These are phyloP conservation scores for Drosophila suboccidentalis DNA, from an alignment of 2,888 invertebrate species.

Conservation along the genomic window DNA sequence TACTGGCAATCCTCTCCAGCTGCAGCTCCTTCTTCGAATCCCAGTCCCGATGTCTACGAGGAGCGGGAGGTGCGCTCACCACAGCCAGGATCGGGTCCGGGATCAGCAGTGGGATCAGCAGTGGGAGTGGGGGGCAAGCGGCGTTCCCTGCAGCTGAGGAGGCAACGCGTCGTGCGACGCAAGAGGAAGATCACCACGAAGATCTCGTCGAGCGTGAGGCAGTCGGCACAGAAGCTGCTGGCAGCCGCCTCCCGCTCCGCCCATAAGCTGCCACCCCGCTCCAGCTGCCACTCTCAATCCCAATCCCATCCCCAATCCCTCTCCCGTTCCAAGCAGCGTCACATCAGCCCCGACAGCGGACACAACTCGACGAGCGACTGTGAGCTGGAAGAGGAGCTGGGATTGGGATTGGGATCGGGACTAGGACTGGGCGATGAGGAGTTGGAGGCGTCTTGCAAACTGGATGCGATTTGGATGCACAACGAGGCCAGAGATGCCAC, in stretches of 20 bases:
- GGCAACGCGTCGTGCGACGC: slow-evolving; percentile 83
- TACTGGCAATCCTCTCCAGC: slow-evolving; percentile 77
- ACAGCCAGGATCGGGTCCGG: slow-evolving; percentile 12
- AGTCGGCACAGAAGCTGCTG: slow-evolving; percentile 79
- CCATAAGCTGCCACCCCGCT: slow-evolving; percentile 33
- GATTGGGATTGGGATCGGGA: neutral
- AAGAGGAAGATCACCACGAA: slow-evolving; percentile 77
- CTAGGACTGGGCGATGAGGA: slow-evolving; percentile 47
- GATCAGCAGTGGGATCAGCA: neutral
- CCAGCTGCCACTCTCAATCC: neutral
- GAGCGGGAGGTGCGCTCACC: slow-evolving; percentile 84
- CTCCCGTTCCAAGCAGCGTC: slow-evolving; percentile 37
- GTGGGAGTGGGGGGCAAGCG: slow-evolving; percentile 6
- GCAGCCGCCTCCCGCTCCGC: slow-evolving; percentile 52
- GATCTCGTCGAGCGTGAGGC: slow-evolving; percentile 73
- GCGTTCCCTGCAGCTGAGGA: slow-evolving; percentile 68
- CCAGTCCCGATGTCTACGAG: slow-evolving; percentile 52
- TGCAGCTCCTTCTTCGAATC: neutral
- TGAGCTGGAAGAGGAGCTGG: slow-evolving; percentile 45
- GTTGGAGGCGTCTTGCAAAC: slow-evolving; percentile 58
- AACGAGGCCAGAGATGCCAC: slow-evolving; percentile 60
- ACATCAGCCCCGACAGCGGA: slow-evolving; percentile 84
- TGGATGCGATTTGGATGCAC: slow-evolving; percentile 67
- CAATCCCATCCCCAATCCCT: neutral
- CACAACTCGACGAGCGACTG: slow-evolving; percentile 83